Evolutionary conservation across 2,888 invertebrate genomes (phyloP).

Genomic region (Oxystoma pomonae): DNA sequence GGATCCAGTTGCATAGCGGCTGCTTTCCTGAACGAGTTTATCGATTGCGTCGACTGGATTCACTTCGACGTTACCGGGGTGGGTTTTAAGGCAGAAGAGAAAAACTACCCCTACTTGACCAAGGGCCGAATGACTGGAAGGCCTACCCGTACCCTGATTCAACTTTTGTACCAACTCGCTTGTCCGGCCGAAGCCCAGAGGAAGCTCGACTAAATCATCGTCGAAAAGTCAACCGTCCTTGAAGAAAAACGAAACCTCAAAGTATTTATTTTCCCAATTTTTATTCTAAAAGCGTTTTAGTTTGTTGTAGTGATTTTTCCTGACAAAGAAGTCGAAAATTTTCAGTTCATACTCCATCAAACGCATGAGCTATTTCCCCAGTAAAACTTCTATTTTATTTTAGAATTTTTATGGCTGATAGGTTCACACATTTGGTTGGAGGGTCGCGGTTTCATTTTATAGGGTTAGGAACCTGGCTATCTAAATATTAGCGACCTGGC

Average conservation of each 20-base stretch:
- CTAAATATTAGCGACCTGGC: not conserved
- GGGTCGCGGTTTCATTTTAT: too few relatives aligned
- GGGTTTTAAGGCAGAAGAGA: constrained; percentile 51
- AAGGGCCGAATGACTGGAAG: constrained; percentile 53
- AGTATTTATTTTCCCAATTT: not conserved
- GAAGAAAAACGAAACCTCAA: not conserved
- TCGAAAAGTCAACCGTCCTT: too few relatives aligned
- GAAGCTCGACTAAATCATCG: constrained; percentile 31
- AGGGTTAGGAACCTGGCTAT: not conserved
- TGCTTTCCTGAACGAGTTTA: constrained; percentile 52
- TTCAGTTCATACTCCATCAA: too few relatives aligned
- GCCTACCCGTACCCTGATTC: constrained; percentile 50
- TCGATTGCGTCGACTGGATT: constrained; percentile 55
- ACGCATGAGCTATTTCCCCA: too few relatives aligned
- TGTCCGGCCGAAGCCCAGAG: constrained; percentile 40
- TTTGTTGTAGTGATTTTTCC: too few relatives aligned
- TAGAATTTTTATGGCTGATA: too few relatives aligned
- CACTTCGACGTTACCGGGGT: constrained; percentile 59
- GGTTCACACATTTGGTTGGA: too few relatives aligned
- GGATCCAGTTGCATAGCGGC: constrained; percentile 44
- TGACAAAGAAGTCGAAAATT: too few relatives aligned
- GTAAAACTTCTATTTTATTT: too few relatives aligned
- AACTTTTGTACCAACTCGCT: constrained; percentile 47
- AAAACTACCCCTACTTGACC: constrained; percentile 52
- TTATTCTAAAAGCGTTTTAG: not conserved